These are phyloP conservation scores for Cerastis leucographa DNA, from an alignment of 2,888 invertebrate species.

Conservation along the genomic window DNA sequence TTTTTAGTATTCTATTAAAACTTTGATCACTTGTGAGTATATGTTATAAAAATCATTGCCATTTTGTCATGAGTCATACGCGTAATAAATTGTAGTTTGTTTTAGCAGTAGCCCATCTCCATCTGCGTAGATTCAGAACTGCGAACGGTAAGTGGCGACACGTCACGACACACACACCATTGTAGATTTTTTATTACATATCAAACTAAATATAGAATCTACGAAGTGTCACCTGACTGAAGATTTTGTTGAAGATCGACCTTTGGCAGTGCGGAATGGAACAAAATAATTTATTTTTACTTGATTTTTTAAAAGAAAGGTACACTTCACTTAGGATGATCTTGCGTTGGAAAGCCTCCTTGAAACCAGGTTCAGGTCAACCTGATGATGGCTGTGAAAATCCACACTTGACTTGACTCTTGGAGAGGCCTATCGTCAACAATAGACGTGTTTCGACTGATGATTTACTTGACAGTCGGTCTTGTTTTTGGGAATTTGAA, in stretches of 20 bases:
- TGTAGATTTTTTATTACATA: constrained; percentile 60
- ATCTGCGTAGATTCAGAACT: constrained; percentile 73
- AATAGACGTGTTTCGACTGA: background rate
- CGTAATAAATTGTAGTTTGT: constrained; percentile 83
- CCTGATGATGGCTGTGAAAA: background rate
- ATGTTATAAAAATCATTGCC: constrained; percentile 75
- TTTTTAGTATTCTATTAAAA: background rate
- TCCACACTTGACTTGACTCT: background rate
- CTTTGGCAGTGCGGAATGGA: background rate
- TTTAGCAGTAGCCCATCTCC: constrained; percentile 84
- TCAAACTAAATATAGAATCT: constrained; percentile 37
- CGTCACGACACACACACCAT: constrained; percentile 66
- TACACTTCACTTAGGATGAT: background rate
- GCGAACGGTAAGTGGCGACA: constrained; percentile 75
- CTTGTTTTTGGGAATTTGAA: too few species aligned
- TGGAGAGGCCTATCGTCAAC: background rate
- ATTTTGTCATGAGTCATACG: constrained; percentile 81
- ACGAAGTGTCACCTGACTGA: constrained; percentile 10
- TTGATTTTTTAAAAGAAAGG: background rate
- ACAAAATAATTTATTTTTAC: background rate
- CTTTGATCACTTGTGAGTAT: constrained; percentile 3
- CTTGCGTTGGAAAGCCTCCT: background rate
- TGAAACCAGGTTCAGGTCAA: background rate
- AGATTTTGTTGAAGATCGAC: constrained; percentile 19
- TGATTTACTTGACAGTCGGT: background rate